Evolutionary conservation across 2,797 vertebrate species (phyloP), one percentile per base, ranked within the genome.

Genomic region (Diglossa cyanea): DNA sequence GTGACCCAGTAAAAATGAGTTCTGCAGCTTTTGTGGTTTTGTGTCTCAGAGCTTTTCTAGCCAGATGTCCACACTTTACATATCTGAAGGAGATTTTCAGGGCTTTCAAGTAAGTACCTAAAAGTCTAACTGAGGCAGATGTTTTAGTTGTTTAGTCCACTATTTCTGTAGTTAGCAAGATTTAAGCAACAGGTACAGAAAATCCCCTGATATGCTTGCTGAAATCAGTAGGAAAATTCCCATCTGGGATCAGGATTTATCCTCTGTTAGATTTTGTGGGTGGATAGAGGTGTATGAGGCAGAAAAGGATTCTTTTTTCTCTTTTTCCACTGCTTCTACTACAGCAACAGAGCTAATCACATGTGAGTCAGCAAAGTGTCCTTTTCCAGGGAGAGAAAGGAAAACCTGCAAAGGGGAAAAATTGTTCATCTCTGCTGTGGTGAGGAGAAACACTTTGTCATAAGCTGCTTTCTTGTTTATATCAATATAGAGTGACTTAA

Each of bases 1-100:
- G 44, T 80, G 75, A 91, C 73, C 95, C 44, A 73, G 55, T 89
- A 51, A 68, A 94, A 96, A 82, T 42, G 12, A 48, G 37, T 73
- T 39, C 2, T 75, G 45, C 26, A 39, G 39, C 65, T 88, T 88
- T 83, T 81, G 50, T 74, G 37, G 30, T 81, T 76, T 58, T 45
- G 44, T 54, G 31, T 68, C 40, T 65, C 71, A 66, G 54, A 87
- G 70, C 40, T 81, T 83, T 90, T 66, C 66, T 58, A 86, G 60
- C 67, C 70, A 42, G 11, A 40, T 62, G 17, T 82, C 83, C 50
- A 90, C 33, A 58, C 31, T 88, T 40, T 66, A 23, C 19, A 10
- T 58, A 42, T 54, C 51, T 78, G 80, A 92, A 91, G 55, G 50
- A 60, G n/a, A n/a, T 92, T 79, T 90, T 72, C 40, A 40, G 17